Evolutionary conservation across 2,797 vertebrate species (phyloP), one percentile per base, ranked within the genome.

Genomic region (Scyliorhinus canicula): DNA sequence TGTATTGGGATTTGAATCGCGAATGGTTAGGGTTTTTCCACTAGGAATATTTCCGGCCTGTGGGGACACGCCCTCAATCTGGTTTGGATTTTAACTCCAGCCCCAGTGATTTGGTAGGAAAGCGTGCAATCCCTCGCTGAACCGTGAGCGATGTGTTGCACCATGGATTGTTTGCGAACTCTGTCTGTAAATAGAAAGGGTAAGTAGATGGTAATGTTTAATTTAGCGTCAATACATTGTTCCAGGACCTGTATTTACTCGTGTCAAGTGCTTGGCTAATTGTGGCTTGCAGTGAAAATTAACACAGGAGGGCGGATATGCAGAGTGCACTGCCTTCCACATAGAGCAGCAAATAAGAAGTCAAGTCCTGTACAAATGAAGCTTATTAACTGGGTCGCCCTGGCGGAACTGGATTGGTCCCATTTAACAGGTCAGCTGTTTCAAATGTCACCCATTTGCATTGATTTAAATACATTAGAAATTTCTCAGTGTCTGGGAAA

Each of bases 381-480:
- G 16, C 44, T 94, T 94, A 44, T 94, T 52, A 94, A 71, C 65
- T 71, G 69, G 67, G 47, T 71, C 65, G 35, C 28, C 1, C 65
- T 71, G 44, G 47, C 35, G 63, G 12, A 65, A 94, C 11, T 71
- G 67, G 50, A 71, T 31, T 94, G 67, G 67, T 94, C 44, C 93
- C 93, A 94, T 55, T 69, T 94, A 69, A 52, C 93, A 52, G 65
- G 67, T 94, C 93, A 94, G 40, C 88, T 44, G 88, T 44, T 91
- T 91, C 40, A 94, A 94, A 74, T 94, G 4, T 28, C 44, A 52
- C 50, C 28, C 21, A 71, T 94, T 74, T 94, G 65, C 50, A 55
- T 52, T 24, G 50, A 94, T 94, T 93, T 93, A 52, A 93, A 93
- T 93, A 69, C 44, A 93, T 93, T 93, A 50, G 91, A 71, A 47